These are phyloP conservation scores for Helicolenus hilgendorfi DNA, from an alignment of 2,797 vertebrate genomes.

Conservation along the genomic window DNA sequence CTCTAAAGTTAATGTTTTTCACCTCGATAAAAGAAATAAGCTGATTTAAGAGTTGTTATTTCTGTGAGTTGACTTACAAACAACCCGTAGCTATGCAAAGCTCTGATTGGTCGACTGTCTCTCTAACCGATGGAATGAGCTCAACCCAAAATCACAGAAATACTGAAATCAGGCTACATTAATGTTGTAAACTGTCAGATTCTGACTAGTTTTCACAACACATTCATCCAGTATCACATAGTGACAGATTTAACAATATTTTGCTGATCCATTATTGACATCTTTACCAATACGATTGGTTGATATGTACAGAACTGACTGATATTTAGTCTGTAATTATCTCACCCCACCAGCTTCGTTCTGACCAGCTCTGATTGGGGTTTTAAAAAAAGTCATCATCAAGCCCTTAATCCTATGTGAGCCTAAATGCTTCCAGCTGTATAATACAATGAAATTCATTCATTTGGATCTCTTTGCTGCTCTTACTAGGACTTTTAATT, in stretches of 20 bases:
- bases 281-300: neutral
- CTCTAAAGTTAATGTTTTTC: neutral
- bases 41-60: too few relatives aligned
- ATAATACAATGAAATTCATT: neutral
- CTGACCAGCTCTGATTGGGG: neutral
- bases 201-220: neutral
- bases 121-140: neutral
- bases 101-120: neutral
- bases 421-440: neutral
- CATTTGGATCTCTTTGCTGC: neutral
- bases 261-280: neutral
- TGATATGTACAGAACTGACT: neutral
- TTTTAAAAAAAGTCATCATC: neutral
- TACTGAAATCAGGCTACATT: neutral
- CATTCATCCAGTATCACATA: neutral
- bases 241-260: neutral
- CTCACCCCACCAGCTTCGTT: neutral
- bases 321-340: neutral
- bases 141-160: neutral
- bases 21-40: neutral
- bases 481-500: neutral
- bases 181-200: neutral
- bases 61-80: too few relatives aligned
- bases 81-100: too few relatives aligned
- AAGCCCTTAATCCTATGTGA: neutral